Evolutionary conservation across 2,797 vertebrate species (phyloP).

Genomic region (Falco rusticolus): DNA sequence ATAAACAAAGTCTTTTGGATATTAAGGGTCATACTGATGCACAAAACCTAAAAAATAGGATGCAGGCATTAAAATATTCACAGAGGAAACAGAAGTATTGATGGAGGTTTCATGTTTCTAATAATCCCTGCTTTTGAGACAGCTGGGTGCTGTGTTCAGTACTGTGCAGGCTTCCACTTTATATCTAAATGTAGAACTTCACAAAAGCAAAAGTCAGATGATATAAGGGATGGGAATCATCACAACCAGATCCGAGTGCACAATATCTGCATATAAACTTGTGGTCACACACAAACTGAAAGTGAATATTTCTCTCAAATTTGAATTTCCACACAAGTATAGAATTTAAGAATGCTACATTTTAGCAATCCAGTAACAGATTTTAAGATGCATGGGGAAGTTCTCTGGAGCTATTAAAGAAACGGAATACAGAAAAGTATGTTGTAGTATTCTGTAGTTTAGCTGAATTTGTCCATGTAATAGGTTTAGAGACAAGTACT

Average conservation of each 20-base stretch:
- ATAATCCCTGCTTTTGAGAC: background rate
- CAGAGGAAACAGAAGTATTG: background rate
- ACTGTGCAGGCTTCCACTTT: background rate
- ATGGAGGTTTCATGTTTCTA: background rate
- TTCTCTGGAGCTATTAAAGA: too few species aligned
- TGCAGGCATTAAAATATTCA: background rate
- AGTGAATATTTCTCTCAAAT: background rate
- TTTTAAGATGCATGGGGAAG: background rate
- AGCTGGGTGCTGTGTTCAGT: background rate
- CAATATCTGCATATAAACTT: background rate
- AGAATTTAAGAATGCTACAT: background rate
- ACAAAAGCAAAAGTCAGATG: background rate
- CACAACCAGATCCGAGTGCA: background rate
- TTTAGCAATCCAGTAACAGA: background rate
- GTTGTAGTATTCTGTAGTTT: background rate
- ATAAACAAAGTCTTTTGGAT: background rate
- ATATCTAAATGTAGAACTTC: background rate
- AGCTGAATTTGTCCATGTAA: background rate
- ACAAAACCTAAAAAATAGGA: background rate
- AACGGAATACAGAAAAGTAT: background rate
- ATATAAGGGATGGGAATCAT: background rate
- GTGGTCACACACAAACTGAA: background rate
- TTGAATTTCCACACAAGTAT: background rate
- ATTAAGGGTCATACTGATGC: background rate
- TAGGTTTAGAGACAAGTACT: background rate